Evolutionary conservation across 2,888 invertebrate species (phyloP), one percentile per base, ranked within the genome.

Genomic region (Oscheius onirici): DNA sequence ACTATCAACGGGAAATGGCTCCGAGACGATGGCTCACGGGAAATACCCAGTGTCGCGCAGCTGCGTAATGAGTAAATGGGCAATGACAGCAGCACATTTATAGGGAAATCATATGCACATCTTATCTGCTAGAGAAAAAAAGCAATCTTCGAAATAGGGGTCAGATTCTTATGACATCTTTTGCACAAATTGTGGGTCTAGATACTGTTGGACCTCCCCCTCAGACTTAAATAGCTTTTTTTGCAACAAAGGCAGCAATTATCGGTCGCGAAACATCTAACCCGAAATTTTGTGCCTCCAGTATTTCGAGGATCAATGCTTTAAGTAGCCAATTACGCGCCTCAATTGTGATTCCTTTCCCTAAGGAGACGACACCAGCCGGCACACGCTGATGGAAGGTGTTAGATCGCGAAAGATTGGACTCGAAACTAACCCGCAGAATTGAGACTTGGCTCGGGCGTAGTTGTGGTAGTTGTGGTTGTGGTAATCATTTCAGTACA

Each of bases 401-500:
- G 49, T 46, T 44, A 63, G 46, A 44, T 43, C 26, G n/a, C n/a
- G 26, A n/a, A n/a, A 44, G n/a, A 61, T 34, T 24, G 40, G 46
- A 61, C 22, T 26, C 17, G 51, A 10, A 15, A 51, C 68, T 58
- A 5, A 57, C 68, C 68, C 5, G 57, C 57, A 44, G 57, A 41
- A 43, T 44, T 70, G 20, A 49, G 24, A 26, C n/a, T 24, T 17
- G 34, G 11, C 24, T 65, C 51, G 13, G 43, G 26, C 5, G 63
- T 63, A 2, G 70, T 55, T 26, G 69, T 20, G n/a, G 78, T 78
- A 1, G 78, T 78, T 10, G 78, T 78, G 34, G 78, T 78, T 8
- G 78, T 78, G 20, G 78, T 78, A 70, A 78, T 67, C 60, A 76
- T 65, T 40, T 78, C 78, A 11, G 78, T 78, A 61, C 78, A 78